These are phyloP conservation scores for Porites lobata DNA, from an alignment of 92 coral and sea anemone species.

Conservation along the genomic window DNA sequence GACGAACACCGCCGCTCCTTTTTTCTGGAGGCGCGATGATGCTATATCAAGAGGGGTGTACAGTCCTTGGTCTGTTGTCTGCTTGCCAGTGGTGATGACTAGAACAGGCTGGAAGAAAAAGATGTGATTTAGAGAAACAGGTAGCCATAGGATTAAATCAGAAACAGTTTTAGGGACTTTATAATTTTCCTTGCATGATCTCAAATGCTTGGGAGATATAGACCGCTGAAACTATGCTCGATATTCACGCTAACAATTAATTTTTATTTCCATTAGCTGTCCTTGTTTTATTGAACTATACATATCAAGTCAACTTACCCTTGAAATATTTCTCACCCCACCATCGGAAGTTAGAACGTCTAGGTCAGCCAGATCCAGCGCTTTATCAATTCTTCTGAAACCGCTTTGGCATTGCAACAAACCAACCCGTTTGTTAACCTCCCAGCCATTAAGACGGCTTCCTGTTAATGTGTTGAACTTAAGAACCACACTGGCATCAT, in stretches of 20 bases:
- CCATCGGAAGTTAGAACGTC: slow-evolving; percentile 27
- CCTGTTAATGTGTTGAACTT: slow-evolving; percentile 53
- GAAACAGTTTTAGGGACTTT: background rate
- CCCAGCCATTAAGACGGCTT: background rate
- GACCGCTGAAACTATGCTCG: background rate
- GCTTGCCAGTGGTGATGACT: slow-evolving; percentile 25
- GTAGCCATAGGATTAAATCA: no score
- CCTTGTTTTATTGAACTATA: background rate
- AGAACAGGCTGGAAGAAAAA: background rate
- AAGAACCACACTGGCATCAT: slow-evolving; percentile 54
- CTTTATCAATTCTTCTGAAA: slow-evolving; percentile 72
- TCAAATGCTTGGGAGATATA: background rate
- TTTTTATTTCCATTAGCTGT: background rate
- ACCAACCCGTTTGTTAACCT: slow-evolving; percentile 33
- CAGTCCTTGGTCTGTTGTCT: slow-evolving; percentile 42
- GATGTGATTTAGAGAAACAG: no score
- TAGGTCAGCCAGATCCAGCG: slow-evolving; percentile 54
- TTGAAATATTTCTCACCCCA: slow-evolving; percentile 48
- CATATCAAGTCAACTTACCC: background rate
- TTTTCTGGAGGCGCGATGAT: slow-evolving; percentile 16
- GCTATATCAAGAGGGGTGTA: background rate
- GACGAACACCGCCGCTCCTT: slow-evolving; percentile 51
- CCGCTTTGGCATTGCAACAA: slow-evolving; percentile 74
- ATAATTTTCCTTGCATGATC: background rate
- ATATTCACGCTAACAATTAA: background rate